phyloP scores from a whole-genome alignment of 2,888 invertebrate species.

The Melikaiella ostensackeni region DNA sequence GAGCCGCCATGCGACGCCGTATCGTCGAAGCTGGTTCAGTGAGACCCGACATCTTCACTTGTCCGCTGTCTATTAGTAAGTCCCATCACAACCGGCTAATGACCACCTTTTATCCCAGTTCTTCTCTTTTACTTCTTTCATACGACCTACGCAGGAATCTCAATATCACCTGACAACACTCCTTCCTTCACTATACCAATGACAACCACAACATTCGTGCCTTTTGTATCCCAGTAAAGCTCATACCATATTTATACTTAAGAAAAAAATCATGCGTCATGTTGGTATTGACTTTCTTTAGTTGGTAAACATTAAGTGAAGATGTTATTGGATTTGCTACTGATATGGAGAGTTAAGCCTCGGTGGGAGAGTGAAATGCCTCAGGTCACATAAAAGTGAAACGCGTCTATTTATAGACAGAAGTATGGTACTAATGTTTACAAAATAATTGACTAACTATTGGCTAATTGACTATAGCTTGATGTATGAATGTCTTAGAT shows the following conservation, averaged over 20 bases:
- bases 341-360: too few relatives aligned
- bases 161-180: conserved; percentile 25
- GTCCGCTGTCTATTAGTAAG: conserved; percentile 72
- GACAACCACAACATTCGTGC: conserved; percentile 28
- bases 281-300: background rate
- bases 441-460: too few relatives aligned
- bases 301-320: background rate
- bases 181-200: background rate
- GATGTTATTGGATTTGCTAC: conserved; percentile 26
- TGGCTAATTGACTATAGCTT: too few relatives aligned
- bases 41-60: conserved; percentile 69
- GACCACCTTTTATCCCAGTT: conserved; percentile 60
- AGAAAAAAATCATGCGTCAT: conserved; percentile 4
- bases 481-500: too few relatives aligned
- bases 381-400: too few relatives aligned
- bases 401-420: too few relatives aligned
- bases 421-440: too few relatives aligned
- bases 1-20: conserved; percentile 67
- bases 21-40: conserved; percentile 64
- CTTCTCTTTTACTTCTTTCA: conserved; percentile 42
- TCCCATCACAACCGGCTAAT: conserved; percentile 72
- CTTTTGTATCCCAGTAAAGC: conserved; percentile 26
- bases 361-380: too few relatives aligned
- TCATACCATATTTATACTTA: conserved; percentile 11
- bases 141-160: conserved; percentile 25